Evolutionary conservation across 2,888 invertebrate genomes (phyloP), one percentile per base, ranked within the genome.

Genomic region (Hyles lineata): DNA sequence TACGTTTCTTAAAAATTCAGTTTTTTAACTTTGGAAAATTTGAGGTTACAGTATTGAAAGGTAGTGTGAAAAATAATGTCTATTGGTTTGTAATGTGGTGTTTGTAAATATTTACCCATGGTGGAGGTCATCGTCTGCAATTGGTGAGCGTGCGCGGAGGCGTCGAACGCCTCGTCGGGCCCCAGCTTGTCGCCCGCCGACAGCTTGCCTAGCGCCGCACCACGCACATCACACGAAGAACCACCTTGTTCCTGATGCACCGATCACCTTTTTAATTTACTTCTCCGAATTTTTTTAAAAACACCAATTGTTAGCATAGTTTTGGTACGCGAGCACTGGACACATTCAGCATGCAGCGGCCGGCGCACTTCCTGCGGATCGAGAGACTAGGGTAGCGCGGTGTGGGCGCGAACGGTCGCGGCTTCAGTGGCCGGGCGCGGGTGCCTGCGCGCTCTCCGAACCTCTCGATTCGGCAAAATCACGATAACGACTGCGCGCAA

Each of bases 401-500:
- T 23, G 85, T 85, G 87, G 77, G 75, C 74, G 72, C 78, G 77
- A 43, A 62, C 77, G 76, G 76, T 76, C 75, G 74, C 81, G 81
- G 21, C 70, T 50, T 52, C 82, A 78, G 81, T 76, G 84, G 80
- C 83, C 84, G 83, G 83, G 79, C 67, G 67, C 85, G 81, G 83
- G 78, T 78, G 85, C 82, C 82, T 84, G 87, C 88, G 91, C 90
- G 88, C 88, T 86, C 85, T 83, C 84, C 86, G 89, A 92, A 92
- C 94, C 92, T 93, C 94, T 93, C 87, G 93, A 90, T 94, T 94
- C 94, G 94, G 93, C 94, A 92, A 92, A 94, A 92, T 92, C 94
- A 92, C 94, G 94, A 94, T 94, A 94, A 94, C 93, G 92, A 94
- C 94, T 94, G 94, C 92, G 93, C 94, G 92, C 93, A 87, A 94